Evolutionary conservation across 1,140 invertebrate genomes (phyloP), one percentile per base, ranked within the genome.

Genomic region (Nebria ingens): DNA sequence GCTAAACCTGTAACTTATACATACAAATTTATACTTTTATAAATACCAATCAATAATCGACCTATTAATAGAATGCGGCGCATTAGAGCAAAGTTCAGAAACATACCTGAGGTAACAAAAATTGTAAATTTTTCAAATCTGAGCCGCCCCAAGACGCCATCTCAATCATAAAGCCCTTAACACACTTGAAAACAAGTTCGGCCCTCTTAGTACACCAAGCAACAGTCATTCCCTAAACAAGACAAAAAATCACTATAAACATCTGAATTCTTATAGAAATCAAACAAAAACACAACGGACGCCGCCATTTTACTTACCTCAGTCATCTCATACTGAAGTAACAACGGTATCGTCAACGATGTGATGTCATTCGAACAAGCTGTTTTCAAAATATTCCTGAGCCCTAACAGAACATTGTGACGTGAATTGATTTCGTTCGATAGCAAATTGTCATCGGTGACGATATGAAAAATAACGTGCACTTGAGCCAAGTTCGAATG

Each of bases 161-260:
- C 77, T 98, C 96, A 69, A 99, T 97, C 91, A 98, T 95, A 70
- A 98, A 99, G 0, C 96, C 97, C 79, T 99, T 99, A 17, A 97
- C 88, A 76, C 96, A 99, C 74, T 99, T 99, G 64, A 97, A 93
- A 56, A 98, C 87, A 56, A 99, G 73, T 73, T 99, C 97, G 0
- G 95, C 95, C 62, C 97, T 73, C 67, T 93, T 90, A 61, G 91
- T 81, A 71, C 95, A 98, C 95, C 95, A 98, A 17, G 85, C 83
- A 34, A 94, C 87, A 2, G 93, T 98, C 92, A 97, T 97, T 65
- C 94, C 91, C 88, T 89, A 63, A 51, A 73, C 74, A 57, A 62
- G 9, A 45, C 40, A 45, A 34, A 6, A 34, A 9, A 9, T 34
- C 6, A 34, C n/a, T 6, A 34, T n/a, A 34, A 34, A 34, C 6